Percentiles rank a stretch among this genome's conserved stretches.
phyloP scores from a whole-genome alignment of 2,888 invertebrate species.

The Polyommatus iphigenia region DNA sequence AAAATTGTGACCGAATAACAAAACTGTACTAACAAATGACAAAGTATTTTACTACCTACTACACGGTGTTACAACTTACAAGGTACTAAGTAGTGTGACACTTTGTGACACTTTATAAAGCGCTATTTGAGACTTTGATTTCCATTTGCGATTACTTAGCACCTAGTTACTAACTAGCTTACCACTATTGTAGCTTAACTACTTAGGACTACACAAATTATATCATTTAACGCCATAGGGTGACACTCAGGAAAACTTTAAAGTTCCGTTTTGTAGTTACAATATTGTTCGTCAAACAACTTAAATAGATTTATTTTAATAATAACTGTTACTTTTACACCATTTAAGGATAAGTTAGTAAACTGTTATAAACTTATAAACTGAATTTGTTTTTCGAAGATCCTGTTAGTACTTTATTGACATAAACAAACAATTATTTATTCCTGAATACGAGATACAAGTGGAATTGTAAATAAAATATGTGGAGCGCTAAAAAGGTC shows the following conservation, averaged over 20 bases:
- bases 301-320: neutral
- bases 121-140: slow-evolving; percentile 15
- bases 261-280: neutral
- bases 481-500: slow-evolving; percentile 2
- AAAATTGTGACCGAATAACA: neutral
- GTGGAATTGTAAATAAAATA: slow-evolving; percentile 22
- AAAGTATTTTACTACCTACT: slow-evolving; percentile 29
- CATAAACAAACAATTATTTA: slow-evolving; percentile 10
- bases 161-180: slow-evolving; percentile 10
- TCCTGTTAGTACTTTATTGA: neutral
- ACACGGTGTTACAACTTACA: slow-evolving; percentile 31
- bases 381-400: neutral
- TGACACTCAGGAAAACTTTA: neutral
- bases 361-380: neutral
- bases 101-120: neutral
- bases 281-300: neutral
- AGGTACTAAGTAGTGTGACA: slow-evolving; percentile 45
- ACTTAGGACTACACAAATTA: neutral
- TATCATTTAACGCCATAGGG: neutral
- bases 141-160: slow-evolving; percentile 22
- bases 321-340: neutral
- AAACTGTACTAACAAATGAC: neutral
- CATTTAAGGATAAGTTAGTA: neutral
- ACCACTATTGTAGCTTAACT: neutral
- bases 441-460: neutral